Evolutionary conservation across 2,797 vertebrate genomes (phyloP), one percentile per base, ranked within the genome.

Genomic region (Cygnus olor): DNA sequence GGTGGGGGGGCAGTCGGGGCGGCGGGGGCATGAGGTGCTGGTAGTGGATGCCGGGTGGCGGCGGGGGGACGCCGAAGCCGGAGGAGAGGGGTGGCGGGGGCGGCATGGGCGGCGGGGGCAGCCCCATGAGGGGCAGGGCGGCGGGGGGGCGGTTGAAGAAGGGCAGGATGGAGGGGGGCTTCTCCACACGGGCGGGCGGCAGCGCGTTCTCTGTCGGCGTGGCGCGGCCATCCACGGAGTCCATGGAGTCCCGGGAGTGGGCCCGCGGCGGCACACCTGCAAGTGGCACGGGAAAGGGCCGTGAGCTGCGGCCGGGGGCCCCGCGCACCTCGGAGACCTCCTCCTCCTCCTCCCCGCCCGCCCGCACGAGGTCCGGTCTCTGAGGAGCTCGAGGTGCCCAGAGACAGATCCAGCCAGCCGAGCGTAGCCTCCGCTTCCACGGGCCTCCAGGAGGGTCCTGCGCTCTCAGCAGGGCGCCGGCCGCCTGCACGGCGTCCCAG

Each of bases 211-310:
- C 98, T 1, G 97, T 98, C 10, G 98, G 98, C 3, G 97, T 96
- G 84, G 97, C 81, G 83, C 97, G 90, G 97, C 98, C 90, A 12
- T 97, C 97, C 90, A 97, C 76, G 2, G 96, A 96, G 11, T 98
- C 98, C 56, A 96, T 94, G 3, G 98, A 96, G 61, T 98, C 98
- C 81, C 98, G 98, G 18, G 98, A 98, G 93, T 98, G 98, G 56
- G 98, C 97, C 54, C 98, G 98, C 12, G 98, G 97, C 5, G 99
- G 99, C 73, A 99, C 98, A 94, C 99, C 99, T 99, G 96, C 10
- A 53, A 95, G 58, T 1, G 69, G 89, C 90, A 91, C 1, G 4
- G 44, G 89, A 30, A 80, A 85, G 49, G 76, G 44, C 27, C 10
- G 2, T 93, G 63, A 96, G 79, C 4, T 3, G 2, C 2, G 1